These are phyloP conservation scores for Mycetomoellerius zeteki DNA, from an alignment of 1,140 invertebrate genomes.

Conservation along the genomic window DNA sequence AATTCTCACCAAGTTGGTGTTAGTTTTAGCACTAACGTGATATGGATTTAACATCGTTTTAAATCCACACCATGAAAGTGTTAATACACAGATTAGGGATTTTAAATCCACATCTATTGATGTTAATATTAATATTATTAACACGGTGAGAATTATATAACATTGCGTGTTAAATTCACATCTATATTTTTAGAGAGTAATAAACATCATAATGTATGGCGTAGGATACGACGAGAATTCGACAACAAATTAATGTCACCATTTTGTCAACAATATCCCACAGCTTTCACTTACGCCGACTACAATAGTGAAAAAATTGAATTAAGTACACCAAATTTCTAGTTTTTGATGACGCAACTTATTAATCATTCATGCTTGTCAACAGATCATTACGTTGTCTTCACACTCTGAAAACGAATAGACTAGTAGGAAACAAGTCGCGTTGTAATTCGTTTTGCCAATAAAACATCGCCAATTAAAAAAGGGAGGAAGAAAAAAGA, in stretches of 20 bases:
- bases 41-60: too few species aligned
- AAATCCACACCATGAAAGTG: too few species aligned
- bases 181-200: not conserved
- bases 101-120: too few species aligned
- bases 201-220: not conserved
- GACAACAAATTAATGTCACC: conserved; percentile 24
- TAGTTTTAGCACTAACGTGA: too few species aligned
- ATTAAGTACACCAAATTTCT: conserved; percentile 39
- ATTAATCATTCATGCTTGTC: conserved; percentile 67
- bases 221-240: not conserved
- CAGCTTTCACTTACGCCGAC: not conserved
- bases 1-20: too few species aligned
- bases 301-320: conserved; percentile 33
- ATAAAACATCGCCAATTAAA: conserved; percentile 28
- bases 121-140: too few species aligned
- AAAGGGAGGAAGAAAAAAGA: not conserved
- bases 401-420: conserved; percentile 61
- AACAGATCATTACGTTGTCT: conserved; percentile 63
- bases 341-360: conserved; percentile 38
- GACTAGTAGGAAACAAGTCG: conserved; percentile 57
- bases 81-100: too few species aligned
- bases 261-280: conserved; percentile 20
- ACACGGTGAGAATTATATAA: too few species aligned
- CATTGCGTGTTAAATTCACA: too few species aligned
- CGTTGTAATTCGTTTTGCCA: conserved; percentile 59